phyloP scores from a whole-genome alignment of 2,888 invertebrate genomes.

The Mythimna impura region DNA sequence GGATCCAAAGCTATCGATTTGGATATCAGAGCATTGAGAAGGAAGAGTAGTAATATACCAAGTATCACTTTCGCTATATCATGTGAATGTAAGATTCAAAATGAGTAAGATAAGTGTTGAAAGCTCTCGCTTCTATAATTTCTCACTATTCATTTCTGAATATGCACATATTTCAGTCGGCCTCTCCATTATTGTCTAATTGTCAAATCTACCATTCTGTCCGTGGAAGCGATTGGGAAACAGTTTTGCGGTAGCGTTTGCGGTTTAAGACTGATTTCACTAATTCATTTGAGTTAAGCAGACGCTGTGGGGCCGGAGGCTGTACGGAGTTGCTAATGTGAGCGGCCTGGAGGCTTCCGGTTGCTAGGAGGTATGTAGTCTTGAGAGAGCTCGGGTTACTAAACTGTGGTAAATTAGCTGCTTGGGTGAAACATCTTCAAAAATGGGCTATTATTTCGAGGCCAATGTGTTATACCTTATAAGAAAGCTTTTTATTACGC shows the following conservation, averaged over 20 bases:
- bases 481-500: no score
- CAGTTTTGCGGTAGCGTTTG: constrained; percentile 51
- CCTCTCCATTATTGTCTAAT: constrained; percentile 49
- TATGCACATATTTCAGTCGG: constrained; percentile 18
- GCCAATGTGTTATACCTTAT: no score
- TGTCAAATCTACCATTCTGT: constrained; percentile 36
- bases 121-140: constrained; percentile 13
- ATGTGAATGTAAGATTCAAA: neutral
- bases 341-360: constrained; percentile 6
- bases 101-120: neutral
- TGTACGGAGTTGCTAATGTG: constrained; percentile 26
- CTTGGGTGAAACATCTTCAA: neutral
- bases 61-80: neutral
- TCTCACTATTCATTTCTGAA: neutral
- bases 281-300: constrained; percentile 51
- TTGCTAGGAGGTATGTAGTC: neutral
- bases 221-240: constrained; percentile 42
- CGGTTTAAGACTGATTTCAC: constrained; percentile 57
- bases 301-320: constrained; percentile 38
- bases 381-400: constrained; percentile 5
- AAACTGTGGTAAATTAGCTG: neutral
- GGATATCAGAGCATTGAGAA: neutral
- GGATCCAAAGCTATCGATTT: neutral
- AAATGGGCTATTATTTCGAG: no score
- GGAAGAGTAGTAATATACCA: neutral